These are phyloP conservation scores for Elmis aenea DNA, from an alignment of 2,888 invertebrate species.

Conservation along the genomic window DNA sequence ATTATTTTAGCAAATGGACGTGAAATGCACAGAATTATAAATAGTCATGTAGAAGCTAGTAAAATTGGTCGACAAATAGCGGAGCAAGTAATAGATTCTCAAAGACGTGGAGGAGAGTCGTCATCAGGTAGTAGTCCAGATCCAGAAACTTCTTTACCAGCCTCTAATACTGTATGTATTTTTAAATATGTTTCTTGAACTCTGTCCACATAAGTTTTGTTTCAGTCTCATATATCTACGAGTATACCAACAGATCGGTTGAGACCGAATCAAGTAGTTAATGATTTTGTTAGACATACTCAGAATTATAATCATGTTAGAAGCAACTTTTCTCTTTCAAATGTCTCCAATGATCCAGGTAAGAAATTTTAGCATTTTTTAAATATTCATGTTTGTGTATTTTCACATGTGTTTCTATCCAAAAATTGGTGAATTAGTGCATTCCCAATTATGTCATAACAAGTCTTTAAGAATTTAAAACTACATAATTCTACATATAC, in stretches of 20 bases:
- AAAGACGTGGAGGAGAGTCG: conserved; percentile 51
- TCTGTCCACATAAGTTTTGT: conserved; percentile 11
- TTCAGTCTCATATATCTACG: conserved; percentile 45
- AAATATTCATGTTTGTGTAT: too few species aligned
- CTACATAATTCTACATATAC: too few species aligned
- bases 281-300: conserved; percentile 29
- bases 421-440: too few species aligned
- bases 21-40: conserved; percentile 66
- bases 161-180: conserved; percentile 36
- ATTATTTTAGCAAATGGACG: conserved; percentile 49
- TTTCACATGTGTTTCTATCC: too few species aligned
- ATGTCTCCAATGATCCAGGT: conserved; percentile 51
- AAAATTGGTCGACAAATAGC: conserved; percentile 82
- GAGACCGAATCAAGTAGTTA: conserved; percentile 25
- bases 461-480: too few species aligned
- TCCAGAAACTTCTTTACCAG: conserved; percentile 34
- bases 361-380: conserved; percentile 13
- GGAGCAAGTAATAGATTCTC: conserved; percentile 65
- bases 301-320: conserved; percentile 38
- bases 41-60: conserved; percentile 74
- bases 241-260: conserved; percentile 42
- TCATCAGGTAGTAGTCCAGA: conserved; percentile 49
- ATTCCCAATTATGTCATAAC: too few species aligned
- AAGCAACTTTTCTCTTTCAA: conserved; percentile 49
- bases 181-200: not conserved